Evolutionary conservation across 2,113 vertebrate species (phyloP).

Genomic region (Eretmodus cyanostictus): DNA sequence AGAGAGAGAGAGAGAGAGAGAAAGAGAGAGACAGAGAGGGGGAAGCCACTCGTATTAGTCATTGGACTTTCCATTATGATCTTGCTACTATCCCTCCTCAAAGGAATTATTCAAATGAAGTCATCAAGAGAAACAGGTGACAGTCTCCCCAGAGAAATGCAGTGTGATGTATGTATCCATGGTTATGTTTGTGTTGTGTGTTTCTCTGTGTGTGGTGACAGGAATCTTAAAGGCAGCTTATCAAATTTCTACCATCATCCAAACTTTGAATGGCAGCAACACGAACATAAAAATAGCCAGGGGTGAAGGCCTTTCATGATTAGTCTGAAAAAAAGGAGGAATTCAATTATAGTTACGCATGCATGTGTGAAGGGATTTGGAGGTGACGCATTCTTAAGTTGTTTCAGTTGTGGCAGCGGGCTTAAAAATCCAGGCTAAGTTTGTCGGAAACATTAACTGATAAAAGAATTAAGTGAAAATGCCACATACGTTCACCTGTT

Average conservation of each 20-base stretch:
- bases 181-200: not conserved
- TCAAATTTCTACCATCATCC: slow-evolving; percentile 43
- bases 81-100: not conserved
- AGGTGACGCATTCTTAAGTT: slow-evolving; percentile 10
- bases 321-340: slow-evolving; percentile 29
- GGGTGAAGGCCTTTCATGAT: slow-evolving; percentile 17
- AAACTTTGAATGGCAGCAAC: slow-evolving; percentile 36
- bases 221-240: slow-evolving; percentile 14
- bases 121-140: not conserved
- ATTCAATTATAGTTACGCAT: slow-evolving; percentile 53
- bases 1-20: not conserved
- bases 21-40: not conserved
- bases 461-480: slow-evolving; percentile 32
- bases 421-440: not conserved
- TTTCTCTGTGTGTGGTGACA: not conserved
- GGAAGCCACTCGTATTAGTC: not conserved
- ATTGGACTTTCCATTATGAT: not conserved
- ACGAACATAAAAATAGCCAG: slow-evolving; percentile 31
- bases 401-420: not conserved
- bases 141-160: not conserved
- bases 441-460: slow-evolving; percentile 31
- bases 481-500: not conserved
- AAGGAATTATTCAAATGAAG: slow-evolving; percentile 29
- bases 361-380: slow-evolving; percentile 48
- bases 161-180: not conserved